Conservation (phyloP, 1,140 invertebrate species). For the Teleopsis dalmanni region DNA sequence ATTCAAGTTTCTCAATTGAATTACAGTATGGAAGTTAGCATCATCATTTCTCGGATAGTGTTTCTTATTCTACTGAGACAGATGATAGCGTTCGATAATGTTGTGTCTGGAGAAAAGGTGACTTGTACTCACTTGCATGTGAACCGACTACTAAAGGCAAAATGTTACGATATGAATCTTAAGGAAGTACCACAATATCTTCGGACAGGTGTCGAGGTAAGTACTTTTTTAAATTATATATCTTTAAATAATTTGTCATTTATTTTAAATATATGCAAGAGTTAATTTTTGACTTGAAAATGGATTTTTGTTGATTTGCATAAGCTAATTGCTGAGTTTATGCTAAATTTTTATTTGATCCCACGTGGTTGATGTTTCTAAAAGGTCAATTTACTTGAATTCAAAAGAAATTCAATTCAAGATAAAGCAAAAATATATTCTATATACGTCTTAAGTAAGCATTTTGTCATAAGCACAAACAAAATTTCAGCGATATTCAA, state of each 20-base stretch:
- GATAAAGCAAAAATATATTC: too few relatives aligned
- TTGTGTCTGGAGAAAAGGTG: constrained; percentile 25
- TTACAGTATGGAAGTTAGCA: constrained; percentile 32
- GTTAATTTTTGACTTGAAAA: not conserved
- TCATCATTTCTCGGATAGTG: constrained; percentile 13
- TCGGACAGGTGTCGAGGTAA: constrained; percentile 50
- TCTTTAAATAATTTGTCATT: not conserved
- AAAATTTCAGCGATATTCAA: too few relatives aligned
- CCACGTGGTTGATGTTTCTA: not conserved
- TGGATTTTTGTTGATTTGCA: not conserved
- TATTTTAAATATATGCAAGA: not conserved
- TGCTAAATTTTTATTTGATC: too few relatives aligned
- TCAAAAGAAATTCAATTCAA: too few relatives aligned
- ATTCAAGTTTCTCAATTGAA: too few relatives aligned
- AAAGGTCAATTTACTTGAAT: too few relatives aligned
- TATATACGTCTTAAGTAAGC: too few relatives aligned
- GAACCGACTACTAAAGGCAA: constrained; percentile 48
- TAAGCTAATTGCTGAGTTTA: not conserved
- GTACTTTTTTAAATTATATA: constrained; percentile 2
- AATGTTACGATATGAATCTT: constrained; percentile 48
- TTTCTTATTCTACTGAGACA: constrained; percentile 25
- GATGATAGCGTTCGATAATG: constrained; percentile 25
- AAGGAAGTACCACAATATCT: constrained; percentile 48
- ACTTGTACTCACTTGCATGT: constrained; percentile 49
- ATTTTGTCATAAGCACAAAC: too few relatives aligned